Evolutionary conservation across 2,797 vertebrate species (phyloP).

Genomic region (Xiphorhynchus erythropygius): DNA sequence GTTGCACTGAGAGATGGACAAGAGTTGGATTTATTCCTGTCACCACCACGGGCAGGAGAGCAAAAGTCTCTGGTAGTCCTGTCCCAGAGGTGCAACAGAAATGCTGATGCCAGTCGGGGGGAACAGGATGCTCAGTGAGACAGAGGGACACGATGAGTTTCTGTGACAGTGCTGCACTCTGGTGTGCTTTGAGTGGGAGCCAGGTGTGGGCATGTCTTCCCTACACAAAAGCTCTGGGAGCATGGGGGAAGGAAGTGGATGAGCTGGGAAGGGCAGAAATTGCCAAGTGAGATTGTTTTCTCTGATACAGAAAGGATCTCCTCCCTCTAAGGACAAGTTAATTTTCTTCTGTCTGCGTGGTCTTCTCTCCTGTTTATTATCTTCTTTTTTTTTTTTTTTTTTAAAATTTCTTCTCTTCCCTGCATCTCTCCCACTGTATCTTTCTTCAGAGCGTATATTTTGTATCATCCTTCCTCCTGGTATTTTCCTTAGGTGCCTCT

Average conservation of each 20-base stretch:
- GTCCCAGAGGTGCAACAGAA: neutral
- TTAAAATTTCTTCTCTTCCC: neutral
- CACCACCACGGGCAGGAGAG: accelerated
- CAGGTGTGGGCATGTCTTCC: neutral
- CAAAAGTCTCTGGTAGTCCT: neutral
- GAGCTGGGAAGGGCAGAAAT: neutral
- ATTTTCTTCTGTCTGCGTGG: neutral
- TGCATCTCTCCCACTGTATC: neutral
- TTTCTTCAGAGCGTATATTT: neutral
- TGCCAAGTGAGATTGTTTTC: neutral
- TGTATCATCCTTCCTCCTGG: neutral
- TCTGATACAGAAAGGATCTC: neutral
- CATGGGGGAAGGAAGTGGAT: neutral
- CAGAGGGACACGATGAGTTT: neutral
- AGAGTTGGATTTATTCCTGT: neutral
- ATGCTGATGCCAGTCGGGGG: accelerated
- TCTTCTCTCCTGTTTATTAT: neutral
- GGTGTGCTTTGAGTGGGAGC: neutral
- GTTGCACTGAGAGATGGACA: neutral
- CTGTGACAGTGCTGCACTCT: neutral
- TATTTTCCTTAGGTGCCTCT: neutral
- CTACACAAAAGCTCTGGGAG: neutral
- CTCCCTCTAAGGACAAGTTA: neutral
- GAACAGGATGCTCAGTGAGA: neutral
- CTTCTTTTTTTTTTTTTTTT: neutral